Percentiles rank a stretch among this genome's conserved stretches.
These are phyloP conservation scores for Nemapogon koenigi DNA, from an alignment of 2,888 invertebrate genomes.

Conservation along the genomic window DNA sequence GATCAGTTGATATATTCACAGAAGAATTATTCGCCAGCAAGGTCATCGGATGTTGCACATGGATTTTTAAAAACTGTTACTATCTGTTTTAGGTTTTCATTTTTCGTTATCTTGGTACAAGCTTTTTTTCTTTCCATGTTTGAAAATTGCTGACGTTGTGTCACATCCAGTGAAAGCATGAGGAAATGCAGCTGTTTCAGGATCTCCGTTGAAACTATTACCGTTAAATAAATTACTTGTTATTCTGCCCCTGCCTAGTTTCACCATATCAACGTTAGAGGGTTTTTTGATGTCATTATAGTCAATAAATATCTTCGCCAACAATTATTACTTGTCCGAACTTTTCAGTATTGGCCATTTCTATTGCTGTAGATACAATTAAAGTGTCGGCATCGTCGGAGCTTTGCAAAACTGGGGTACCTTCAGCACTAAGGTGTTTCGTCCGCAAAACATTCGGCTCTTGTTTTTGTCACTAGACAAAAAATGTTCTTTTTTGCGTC, in stretches of 20 bases:
- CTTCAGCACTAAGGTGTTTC: constrained; percentile 9
- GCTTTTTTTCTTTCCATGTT: background rate
- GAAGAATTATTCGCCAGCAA: constrained; percentile 7
- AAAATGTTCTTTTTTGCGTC: constrained; percentile 20
- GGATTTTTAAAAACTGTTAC: constrained; percentile 3
- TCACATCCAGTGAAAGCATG: constrained; percentile 9
- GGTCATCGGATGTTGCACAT: background rate
- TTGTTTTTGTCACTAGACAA: constrained; percentile 19
- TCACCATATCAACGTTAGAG: constrained; percentile 8
- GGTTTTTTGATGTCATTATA: constrained; percentile 15
- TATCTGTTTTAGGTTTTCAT: constrained; percentile 1
- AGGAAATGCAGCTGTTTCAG: constrained; percentile 7
- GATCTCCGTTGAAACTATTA: constrained; percentile 4
- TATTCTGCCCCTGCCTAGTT: constrained; percentile 13
- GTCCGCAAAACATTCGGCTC: constrained; percentile 14
- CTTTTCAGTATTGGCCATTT: background rate
- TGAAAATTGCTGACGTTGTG: constrained; percentile 4
- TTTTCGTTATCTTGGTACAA: background rate
- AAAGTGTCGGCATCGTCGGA: constrained; percentile 8
- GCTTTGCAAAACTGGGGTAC: background rate
- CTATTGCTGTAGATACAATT: constrained; percentile 6
- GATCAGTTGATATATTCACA: background rate
- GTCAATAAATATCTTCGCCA: constrained; percentile 20
- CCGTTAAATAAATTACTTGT: background rate
- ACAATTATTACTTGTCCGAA: constrained; percentile 16